phyloP scores from a whole-genome alignment of 2,797 vertebrate species.

The Onychomys arenicola region DNA sequence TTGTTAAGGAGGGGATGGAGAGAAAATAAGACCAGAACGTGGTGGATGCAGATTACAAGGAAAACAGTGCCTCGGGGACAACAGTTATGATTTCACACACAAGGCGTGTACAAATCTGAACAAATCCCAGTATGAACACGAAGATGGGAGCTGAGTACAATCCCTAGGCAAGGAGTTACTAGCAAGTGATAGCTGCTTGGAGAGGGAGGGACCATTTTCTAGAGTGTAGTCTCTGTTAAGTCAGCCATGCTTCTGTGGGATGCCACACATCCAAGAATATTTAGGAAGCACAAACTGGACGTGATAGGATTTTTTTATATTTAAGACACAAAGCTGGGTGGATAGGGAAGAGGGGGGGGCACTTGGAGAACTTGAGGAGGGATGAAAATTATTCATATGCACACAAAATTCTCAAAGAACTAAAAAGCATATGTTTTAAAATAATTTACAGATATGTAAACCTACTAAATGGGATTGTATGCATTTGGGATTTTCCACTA shows the following conservation, averaged over 20 bases:
- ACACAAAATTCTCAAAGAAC: neutral
- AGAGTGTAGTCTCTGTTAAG: neutral
- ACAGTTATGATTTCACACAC: neutral
- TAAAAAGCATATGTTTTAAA: neutral
- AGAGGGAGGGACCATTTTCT: neutral
- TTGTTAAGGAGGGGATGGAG: neutral
- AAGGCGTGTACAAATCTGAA: too few species aligned
- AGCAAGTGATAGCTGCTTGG: neutral
- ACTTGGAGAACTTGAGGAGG: neutral
- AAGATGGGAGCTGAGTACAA: too few species aligned
- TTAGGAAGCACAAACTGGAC: neutral
- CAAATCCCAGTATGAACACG: too few species aligned
- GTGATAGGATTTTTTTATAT: neutral
- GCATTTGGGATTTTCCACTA: neutral
- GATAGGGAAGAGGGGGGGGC: neutral
- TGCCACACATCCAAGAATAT: neutral
- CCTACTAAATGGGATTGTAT: neutral
- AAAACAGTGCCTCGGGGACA: neutral
- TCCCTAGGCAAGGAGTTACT: neutral
- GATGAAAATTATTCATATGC: neutral
- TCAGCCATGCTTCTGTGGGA: neutral
- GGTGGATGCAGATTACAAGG: neutral
- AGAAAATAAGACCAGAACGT: too few species aligned
- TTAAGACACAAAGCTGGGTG: neutral
- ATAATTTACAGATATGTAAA: neutral